Evolutionary conservation across 2,113 vertebrate species (phyloP).

Genomic region (Eolophus roseicapilla): DNA sequence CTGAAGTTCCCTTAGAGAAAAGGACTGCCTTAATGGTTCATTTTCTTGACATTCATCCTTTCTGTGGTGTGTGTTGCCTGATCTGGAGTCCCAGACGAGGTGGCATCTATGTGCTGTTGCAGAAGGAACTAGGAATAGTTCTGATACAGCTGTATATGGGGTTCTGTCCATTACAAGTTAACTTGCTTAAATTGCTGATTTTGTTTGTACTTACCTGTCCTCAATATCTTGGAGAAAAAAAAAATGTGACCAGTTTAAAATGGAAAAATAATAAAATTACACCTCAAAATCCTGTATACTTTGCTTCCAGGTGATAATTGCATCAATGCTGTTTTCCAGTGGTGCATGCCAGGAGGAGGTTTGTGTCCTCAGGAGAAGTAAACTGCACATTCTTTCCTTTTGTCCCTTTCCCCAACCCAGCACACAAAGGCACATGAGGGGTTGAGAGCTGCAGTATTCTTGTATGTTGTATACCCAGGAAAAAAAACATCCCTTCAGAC

Average conservation of each 20-base stretch:
- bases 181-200: not conserved
- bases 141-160: fast-evolving
- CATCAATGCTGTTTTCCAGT: not conserved
- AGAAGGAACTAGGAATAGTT: not conserved
- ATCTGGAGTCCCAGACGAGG: not conserved
- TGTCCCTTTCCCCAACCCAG: not conserved
- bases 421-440: not conserved
- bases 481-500: not conserved
- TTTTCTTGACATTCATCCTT: not conserved
- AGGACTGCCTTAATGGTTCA: not conserved
- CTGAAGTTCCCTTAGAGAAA: not conserved
- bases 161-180: not conserved
- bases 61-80: not conserved
- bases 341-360: not conserved
- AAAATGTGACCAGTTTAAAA: not conserved
- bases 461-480: not conserved
- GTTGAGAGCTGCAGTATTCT: not conserved
- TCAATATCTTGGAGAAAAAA: not conserved
- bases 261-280: not conserved
- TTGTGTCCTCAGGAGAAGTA: not conserved
- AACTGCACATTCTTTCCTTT: not conserved
- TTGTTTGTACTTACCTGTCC: not conserved
- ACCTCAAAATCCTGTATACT: not conserved
- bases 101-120: not conserved
- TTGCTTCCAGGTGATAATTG: not conserved